Conservation (phyloP, 2,888 invertebrate species). For the Tenodera sinensis region DNA sequence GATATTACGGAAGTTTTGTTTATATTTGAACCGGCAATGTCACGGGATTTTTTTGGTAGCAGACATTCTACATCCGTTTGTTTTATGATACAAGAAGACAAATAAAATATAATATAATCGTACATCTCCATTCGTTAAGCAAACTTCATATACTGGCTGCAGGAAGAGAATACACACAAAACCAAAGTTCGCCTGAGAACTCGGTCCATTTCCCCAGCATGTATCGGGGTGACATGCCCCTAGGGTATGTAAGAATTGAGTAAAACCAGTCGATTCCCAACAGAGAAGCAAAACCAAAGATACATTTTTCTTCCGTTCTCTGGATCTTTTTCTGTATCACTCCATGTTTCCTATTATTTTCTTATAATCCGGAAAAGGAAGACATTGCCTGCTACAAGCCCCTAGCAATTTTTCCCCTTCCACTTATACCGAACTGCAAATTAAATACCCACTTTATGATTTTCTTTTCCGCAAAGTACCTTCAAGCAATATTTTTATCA, state of each 20-base stretch:
- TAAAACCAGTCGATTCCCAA: background rate
- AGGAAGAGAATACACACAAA: background rate
- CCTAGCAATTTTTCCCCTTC: background rate
- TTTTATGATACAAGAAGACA: too few relatives aligned
- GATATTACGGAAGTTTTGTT: too few relatives aligned
- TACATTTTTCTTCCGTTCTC: background rate
- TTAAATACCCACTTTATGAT: background rate
- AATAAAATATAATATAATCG: too few relatives aligned
- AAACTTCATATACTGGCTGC: background rate
- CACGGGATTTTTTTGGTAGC: too few relatives aligned
- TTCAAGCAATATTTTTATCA: background rate
- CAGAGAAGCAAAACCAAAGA: background rate
- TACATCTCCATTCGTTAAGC: background rate
- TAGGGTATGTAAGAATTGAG: conserved; percentile 2
- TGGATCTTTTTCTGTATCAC: background rate
- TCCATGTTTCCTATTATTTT: background rate
- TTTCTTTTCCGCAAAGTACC: background rate
- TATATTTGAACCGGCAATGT: too few relatives aligned
- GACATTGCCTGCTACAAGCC: background rate
- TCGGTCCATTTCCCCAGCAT: background rate
- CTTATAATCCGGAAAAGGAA: background rate
- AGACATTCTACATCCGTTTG: too few relatives aligned
- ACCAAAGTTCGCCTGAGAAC: background rate
- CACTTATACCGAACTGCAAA: background rate
- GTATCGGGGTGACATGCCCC: background rate